Evolutionary conservation across 2,113 vertebrate species (phyloP), one percentile per base, ranked within the genome.

Genomic region (Xiphophorus maculatus): DNA sequence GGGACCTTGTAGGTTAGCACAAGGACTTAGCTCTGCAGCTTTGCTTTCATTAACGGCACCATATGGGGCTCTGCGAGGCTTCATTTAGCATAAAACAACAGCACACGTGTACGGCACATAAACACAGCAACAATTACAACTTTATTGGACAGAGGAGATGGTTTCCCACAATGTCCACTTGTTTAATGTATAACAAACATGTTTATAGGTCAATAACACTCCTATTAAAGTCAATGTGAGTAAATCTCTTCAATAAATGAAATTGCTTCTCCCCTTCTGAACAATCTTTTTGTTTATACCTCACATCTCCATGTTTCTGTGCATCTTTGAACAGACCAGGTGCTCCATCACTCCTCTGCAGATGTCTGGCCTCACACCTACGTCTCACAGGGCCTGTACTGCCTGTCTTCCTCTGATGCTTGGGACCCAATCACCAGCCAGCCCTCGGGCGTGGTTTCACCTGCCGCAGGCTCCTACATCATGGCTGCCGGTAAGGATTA

Each of bases 281-380:
- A 29, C 27, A 8, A 13, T 63, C 29, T 42, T 22, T 1, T 1
- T 68, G 37, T 63, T n/a, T 44, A 62, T 42, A 27, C 65, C 32
- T 33, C 40, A 74, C 30, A 42, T 44, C 0, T 28, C 35, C 63
- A 19, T 75, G 22, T 63, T 30, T 77, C 15, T 58, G 60, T 17
- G 51, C 44, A 11, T 66, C 10, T 68, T 69, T 13, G 14, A 65
- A 62, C 91, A 91, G 96, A 96, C 90, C 97, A 97, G 93, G 94
- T 94, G 1, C 94, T 97, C 82, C 96, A 97, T 67, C 94, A 94
- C 82, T 95, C 94, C 61, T 94, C 94, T 33, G 93, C 91, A 3
- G 98, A 99, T 1, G 96, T 96, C 69, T 99, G 98, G 98, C 98
- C 98, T 82, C 97, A 98, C 84, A 97, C 97, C 76, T 99, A 98